These are phyloP conservation scores for Dunckerocampus dactyliophorus DNA, from an alignment of 2,113 vertebrate genomes.

Conservation along the genomic window DNA sequence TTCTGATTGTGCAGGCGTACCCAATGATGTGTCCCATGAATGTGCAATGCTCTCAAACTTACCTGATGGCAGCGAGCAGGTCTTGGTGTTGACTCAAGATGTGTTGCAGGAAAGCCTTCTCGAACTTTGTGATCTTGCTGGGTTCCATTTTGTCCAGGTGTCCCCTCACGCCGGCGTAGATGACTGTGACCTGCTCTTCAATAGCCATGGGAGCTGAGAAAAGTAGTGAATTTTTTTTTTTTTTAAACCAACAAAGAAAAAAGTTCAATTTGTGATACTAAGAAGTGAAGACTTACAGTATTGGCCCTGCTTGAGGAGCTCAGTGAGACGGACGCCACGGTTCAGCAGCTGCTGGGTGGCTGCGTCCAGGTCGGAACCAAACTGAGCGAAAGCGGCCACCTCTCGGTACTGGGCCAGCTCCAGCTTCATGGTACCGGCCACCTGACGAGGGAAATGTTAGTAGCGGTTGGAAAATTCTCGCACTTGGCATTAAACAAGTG, in stretches of 20 bases:
- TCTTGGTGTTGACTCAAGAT: conserved; percentile 87
- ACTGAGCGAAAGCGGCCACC: conserved; percentile 95
- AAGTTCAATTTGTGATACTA: not conserved
- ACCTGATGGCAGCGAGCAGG: conserved; percentile 84
- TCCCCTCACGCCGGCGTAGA: conserved; percentile 94
- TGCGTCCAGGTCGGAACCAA: conserved; percentile 92
- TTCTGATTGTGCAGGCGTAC: not conserved
- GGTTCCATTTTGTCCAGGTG: conserved; percentile 95
- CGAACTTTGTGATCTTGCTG: conserved; percentile 95
- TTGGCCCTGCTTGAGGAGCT: conserved; percentile 94
- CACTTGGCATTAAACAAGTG: not conserved
- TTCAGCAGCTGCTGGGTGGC: conserved; percentile 93
- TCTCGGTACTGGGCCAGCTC: conserved; percentile 95
- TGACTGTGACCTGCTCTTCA: conserved; percentile 94
- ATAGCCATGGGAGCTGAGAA: conserved; percentile 92
- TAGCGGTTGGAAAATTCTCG: not conserved
- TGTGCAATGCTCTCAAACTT: conserved; percentile 15
- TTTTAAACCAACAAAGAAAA: not conserved
- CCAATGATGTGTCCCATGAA: not conserved
- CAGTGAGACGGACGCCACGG: conserved; percentile 90
- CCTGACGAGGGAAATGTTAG: conserved; percentile 60
- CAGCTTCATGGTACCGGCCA: conserved; percentile 97
- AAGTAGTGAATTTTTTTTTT: not conserved
- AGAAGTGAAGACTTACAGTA: conserved; percentile 78
- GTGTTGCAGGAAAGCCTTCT: conserved; percentile 89